Base-by-base conservation (phyloP, 1,140 invertebrate species). In the Pseudomyrmex flavicornis region DNA sequence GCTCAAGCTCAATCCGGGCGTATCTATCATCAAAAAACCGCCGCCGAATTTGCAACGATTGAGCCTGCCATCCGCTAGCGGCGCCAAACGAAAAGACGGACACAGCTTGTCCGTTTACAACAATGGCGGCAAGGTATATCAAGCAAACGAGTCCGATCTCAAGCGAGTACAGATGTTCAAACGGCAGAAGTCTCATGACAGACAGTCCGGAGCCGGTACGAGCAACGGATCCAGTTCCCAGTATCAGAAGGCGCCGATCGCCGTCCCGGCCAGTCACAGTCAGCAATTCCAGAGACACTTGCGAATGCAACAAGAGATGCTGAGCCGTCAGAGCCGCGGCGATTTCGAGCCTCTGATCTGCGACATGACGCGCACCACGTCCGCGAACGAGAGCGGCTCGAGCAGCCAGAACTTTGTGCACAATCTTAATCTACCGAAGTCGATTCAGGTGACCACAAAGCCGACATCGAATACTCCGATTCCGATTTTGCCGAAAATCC, bases 401-500 rank as follows among this genome's bases (percentile, higher is more conserved):
- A 91, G 92, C n/a, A 17, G 56, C 10, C 94, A 94, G 69, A 94
- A 93, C 85, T 70, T 94, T 17, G 68, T 94, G 50, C 92, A 93
- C 26, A 93, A 93, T 76, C 79, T 94, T 46, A 94, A 94, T 83
- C 84, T 94, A 74, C 94, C 94, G 4, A 94, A 94, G 77, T 94
- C 93, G 5, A 94, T 94, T 84, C 94, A 94, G 75, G 94, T 94
- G 48, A 94, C 94, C 22, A 94, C 94, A 0, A 94, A 94, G 85
- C 66, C 76, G 22, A 59, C 76, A 9, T 77, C 58, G 74, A 82
- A 89, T 20, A 90, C 87, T 80, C 90, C 92, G 50, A 93, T 94
- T 82, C 92, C 93, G 77, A 93, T 93, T 82, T 93, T 97, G 93
- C 96, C 97, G 62, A 97, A 96, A 93, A 97, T 97, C 89, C 97